Base-by-base conservation (phyloP, 1,140 invertebrate species). In the Zaprionus nigranus region DNA sequence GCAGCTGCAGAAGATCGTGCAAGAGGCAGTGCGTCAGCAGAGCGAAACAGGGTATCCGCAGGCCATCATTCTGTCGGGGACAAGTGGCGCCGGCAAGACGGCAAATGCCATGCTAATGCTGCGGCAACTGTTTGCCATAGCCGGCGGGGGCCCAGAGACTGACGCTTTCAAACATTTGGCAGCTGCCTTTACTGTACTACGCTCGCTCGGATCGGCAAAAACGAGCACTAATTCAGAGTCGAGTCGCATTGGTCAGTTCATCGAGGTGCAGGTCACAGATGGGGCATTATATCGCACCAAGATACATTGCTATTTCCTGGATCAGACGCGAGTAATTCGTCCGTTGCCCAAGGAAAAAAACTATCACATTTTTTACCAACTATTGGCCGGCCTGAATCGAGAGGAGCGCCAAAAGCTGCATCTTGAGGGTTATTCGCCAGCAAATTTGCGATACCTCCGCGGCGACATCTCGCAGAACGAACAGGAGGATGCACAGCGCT, bases 311-410 rank as follows among this genome's bases (percentile, higher is more conserved):
- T 98, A 98, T 91, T 98, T 98, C 93, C 65, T 93, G 64, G 98
- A 99, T 91, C 97, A 99, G 93, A 98, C 97, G 30, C 95, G 98
- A 61, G 97, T 99, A 15, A 98, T 98, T 67, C 94, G 95, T 30
- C 97, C 97, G 5, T 93, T 97, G 74, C 94, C 96, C 9, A 96
- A 96, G 85, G 98, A 99, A 93, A 98, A 98, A 87, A 99, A 99
- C 93, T 99, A 98, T 92, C 98, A 99, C 91, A 98, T 99, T 91
- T 99, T 99, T 94, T 99, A 99, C 93, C 98, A 99, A 93, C 97
- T 99, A 96, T 93, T 99, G 26, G 97, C 97, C 15, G 98, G 98
- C 4, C 94, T 99, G 1, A 96, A 96, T 13, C 93, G 95, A 54
- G 98, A 99, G 79, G 98, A 99, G 93, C 95, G 97, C 93, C 95